These are phyloP conservation scores for Oxytorus armatus DNA, from an alignment of 2,888 invertebrate species.

Conservation along the genomic window DNA sequence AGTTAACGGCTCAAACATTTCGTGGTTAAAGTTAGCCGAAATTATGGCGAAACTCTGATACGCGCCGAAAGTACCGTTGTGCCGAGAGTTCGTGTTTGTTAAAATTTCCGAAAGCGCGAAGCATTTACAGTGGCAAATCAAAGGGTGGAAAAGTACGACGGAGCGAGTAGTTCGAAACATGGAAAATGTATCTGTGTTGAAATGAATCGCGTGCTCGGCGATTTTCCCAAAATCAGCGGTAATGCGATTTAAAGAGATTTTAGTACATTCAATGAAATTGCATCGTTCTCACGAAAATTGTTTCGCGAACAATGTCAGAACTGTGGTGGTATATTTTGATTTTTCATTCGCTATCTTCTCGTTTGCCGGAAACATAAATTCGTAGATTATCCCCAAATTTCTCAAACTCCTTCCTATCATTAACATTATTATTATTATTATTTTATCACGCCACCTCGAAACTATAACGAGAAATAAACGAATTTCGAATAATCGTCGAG, in stretches of 20 bases:
- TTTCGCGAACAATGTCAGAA: constrained; percentile 26
- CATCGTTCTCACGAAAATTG: constrained; percentile 16
- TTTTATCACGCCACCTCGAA: constrained; percentile 21
- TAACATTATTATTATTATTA: constrained; percentile 5
- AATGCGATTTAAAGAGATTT: background rate
- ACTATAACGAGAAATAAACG: constrained; percentile 3
- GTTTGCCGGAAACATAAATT: constrained; percentile 4
- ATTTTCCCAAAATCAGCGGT: background rate
- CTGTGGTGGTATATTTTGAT: constrained; percentile 6
- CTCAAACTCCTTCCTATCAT: constrained; percentile 16
- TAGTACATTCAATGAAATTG: background rate
- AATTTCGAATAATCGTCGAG: constrained; percentile 14
- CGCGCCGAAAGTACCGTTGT: background rate
- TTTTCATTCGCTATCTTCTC: background rate
- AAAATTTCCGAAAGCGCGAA: background rate
- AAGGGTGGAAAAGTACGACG: background rate
- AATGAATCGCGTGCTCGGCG: background rate
- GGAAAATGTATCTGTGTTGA: background rate
- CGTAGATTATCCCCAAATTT: constrained; percentile 2
- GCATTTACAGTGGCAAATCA: background rate
- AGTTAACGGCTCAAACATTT: background rate
- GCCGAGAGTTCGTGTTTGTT: background rate
- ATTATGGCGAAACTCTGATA: background rate
- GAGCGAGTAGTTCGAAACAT: background rate
- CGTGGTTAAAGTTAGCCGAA: background rate